phyloP scores from a whole-genome alignment of 2,888 invertebrate species.

The Blera fallax region DNA sequence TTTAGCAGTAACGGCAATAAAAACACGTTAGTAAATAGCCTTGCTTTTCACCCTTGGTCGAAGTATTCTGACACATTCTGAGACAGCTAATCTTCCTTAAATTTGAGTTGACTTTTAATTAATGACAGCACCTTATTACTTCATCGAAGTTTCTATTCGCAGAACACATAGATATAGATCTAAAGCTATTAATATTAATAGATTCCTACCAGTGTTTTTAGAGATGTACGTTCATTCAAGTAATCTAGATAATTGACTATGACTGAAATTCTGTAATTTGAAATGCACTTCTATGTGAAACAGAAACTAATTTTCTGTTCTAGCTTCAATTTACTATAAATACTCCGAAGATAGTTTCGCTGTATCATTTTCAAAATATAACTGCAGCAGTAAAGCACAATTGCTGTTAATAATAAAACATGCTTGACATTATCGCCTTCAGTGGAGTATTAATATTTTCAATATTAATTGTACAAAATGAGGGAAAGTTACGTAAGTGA shows the following conservation, averaged over 20 bases:
- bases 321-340: constrained; percentile 3
- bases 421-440: background rate
- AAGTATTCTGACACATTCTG: too few relatives aligned
- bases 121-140: too few relatives aligned
- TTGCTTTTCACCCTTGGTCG: too few relatives aligned
- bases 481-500: constrained; percentile 46
- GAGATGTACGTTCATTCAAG: too few relatives aligned
- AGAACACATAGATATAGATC: too few relatives aligned
- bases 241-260: background rate
- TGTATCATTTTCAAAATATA: background rate
- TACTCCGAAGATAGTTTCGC: background rate
- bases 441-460: background rate
- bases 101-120: too few relatives aligned
- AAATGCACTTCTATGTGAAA: background rate
- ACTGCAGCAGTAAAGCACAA: background rate
- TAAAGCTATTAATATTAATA: too few relatives aligned
- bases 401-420: background rate
- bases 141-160: too few relatives aligned
- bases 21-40: too few relatives aligned
- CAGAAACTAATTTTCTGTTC: background rate
- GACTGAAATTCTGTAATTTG: background rate
- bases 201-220: too few relatives aligned
- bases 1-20: too few relatives aligned
- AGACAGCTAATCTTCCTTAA: too few relatives aligned
- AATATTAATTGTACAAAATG: background rate